Conservation (phyloP, 1,140 invertebrate species). For the Psix sp. region DNA sequence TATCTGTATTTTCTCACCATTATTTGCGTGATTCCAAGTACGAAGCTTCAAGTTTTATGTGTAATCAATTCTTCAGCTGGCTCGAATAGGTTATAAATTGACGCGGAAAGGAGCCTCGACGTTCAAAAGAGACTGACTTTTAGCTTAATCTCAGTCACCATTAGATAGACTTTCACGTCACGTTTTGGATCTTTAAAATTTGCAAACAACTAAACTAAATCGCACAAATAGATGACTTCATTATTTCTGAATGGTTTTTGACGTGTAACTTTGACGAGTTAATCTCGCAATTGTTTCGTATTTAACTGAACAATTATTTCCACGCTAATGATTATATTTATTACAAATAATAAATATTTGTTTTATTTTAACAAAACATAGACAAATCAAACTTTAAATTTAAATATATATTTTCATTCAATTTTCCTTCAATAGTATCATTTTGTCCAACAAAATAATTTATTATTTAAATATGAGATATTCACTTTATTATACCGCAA, state of each 20-base stretch:
- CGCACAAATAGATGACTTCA: conserved; percentile 36
- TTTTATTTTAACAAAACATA: too few species aligned
- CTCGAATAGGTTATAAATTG: conserved; percentile 43
- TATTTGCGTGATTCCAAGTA: conserved; percentile 24
- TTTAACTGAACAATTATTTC: neutral
- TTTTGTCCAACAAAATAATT: too few species aligned
- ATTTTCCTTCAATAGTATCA: too few species aligned
- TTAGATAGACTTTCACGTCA: conserved; percentile 51
- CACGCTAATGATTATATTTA: too few species aligned
- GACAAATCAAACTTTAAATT: too few species aligned
- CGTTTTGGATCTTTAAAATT: conserved; percentile 53
- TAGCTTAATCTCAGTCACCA: conserved; percentile 33
- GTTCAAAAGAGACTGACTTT: conserved; percentile 42
- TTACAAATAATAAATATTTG: too few species aligned
- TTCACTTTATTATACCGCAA: too few species aligned
- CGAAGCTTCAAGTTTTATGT: conserved; percentile 34
- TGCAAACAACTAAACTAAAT: conserved; percentile 42
- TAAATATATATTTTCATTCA: too few species aligned
- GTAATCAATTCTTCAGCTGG: conserved; percentile 38
- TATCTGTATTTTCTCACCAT: conserved; percentile 31
- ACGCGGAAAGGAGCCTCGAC: conserved; percentile 26
- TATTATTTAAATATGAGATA: too few species aligned
- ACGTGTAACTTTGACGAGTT: conserved; percentile 18
- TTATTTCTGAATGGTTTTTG: conserved; percentile 31
- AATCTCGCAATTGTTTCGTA: neutral